phyloP scores from a whole-genome alignment of 2,888 invertebrate species.

The Opisthograptis luteolata region DNA sequence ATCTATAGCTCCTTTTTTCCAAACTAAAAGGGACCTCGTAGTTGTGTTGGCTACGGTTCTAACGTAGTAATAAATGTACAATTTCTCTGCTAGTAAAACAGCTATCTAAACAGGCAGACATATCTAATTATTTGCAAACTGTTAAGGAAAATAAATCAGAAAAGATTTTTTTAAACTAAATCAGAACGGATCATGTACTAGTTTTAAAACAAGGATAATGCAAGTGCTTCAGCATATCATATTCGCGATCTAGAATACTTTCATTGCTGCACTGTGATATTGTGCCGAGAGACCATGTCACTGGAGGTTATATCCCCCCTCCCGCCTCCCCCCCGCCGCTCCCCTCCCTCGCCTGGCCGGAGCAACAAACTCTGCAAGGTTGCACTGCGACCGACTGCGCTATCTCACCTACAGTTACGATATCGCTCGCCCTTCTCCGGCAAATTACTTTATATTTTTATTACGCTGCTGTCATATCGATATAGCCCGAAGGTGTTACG shows the following conservation, averaged over 20 bases:
- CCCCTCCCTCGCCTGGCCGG: conserved; percentile 50
- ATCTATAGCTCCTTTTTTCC: too few relatives aligned
- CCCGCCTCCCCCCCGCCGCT: conserved; percentile 37
- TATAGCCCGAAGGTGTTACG: conserved; percentile 65
- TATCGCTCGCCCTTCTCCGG: conserved; percentile 79
- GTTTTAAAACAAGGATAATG: conserved; percentile 4
- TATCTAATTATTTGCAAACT: too few relatives aligned
- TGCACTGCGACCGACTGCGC: conserved; percentile 71
- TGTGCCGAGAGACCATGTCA: conserved; percentile 62
- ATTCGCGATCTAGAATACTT: conserved; percentile 30
- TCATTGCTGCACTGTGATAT: conserved; percentile 49
- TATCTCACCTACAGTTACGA: conserved; percentile 64
- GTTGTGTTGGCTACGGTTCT: too few relatives aligned
- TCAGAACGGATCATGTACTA: neutral
- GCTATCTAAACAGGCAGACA: too few relatives aligned
- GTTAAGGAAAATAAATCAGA: too few relatives aligned
- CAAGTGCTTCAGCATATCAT: conserved; percentile 1
- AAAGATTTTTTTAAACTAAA: too few relatives aligned
- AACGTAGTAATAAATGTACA: too few relatives aligned
- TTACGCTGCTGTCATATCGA: conserved; percentile 70
- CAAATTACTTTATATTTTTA: conserved; percentile 78
- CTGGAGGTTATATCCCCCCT: conserved; percentile 61
- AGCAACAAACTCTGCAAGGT: conserved; percentile 84
- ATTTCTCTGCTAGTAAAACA: too few relatives aligned
- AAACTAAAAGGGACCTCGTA: too few relatives aligned